phyloP scores from a whole-genome alignment of 2,888 invertebrate genomes.

The Harpalus rufipes region DNA sequence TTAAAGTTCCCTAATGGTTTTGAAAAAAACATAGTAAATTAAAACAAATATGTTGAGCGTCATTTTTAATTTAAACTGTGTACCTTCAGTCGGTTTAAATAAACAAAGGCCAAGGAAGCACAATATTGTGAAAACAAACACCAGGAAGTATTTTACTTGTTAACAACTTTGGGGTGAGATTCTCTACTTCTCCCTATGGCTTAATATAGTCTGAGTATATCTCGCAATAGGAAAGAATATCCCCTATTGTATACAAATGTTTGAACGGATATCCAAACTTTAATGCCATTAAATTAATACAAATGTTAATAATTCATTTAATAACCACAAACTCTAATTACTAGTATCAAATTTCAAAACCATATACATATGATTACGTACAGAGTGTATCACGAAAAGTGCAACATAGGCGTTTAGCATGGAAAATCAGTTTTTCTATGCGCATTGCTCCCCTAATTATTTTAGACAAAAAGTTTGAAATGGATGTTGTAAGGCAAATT shows the following conservation, averaged over 20 bases:
- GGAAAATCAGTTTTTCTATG: no score
- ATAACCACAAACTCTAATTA: no score
- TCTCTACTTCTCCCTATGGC: not conserved
- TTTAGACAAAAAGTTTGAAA: no score
- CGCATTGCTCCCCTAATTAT: no score
- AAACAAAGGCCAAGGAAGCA: constrained; percentile 29
- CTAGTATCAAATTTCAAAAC: no score
- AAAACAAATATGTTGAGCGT: constrained; percentile 16
- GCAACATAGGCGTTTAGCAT: no score
- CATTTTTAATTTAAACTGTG: constrained; percentile 48
- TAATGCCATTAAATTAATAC: no score
- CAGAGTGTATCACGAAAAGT: no score
- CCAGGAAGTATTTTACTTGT: constrained; percentile 14
- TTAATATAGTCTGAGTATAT: constrained; percentile 1
- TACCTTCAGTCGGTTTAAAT: constrained; percentile 25
- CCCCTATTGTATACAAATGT: not conserved
- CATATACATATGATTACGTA: no score
- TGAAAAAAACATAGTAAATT: constrained; percentile 1
- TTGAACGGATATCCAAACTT: not conserved
- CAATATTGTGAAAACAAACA: constrained; percentile 49
- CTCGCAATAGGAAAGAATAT: not conserved
- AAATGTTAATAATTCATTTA: no score
- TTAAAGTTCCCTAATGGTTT: not conserved
- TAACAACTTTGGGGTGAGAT: constrained; percentile 13
- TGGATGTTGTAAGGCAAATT: no score